Evolutionary conservation across 2,113 vertebrate species (phyloP), one percentile per base, ranked within the genome.

Genomic region (Onychostoma macrolepis): DNA sequence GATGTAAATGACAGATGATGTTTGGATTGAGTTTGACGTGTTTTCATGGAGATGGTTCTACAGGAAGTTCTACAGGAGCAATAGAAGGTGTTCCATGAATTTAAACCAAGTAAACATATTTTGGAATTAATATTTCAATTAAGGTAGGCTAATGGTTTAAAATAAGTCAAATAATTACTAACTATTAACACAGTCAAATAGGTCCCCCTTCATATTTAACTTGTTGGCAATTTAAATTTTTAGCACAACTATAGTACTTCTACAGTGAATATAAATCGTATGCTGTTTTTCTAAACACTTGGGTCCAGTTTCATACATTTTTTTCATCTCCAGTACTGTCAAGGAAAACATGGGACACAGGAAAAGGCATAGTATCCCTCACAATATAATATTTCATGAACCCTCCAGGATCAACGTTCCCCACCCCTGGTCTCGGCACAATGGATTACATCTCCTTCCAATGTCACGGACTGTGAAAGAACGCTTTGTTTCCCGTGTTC

Each of bases 361-460:
- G 24, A 65, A 83, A 71, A 72, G 10, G 19, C 26, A 53, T 12
- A 71, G 80, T 69, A 50, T 80, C 53, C 38, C 33, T 53, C 13
- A 41, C 76, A 45, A 61, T 28, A 63, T 38, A 86, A n/a, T 33
- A 58, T 45, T 75, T 75, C 28, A 71, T 19, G 50, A 71, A 53
- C 41, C n/a, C 28, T n/a, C n/a, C n/a, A n/a, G n/a, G n/a, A n/a
- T n/a, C n/a, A n/a, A n/a, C n/a, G n/a, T n/a, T n/a, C n/a, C n/a
- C n/a, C n/a, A 53, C 41, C n/a, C 28, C 30, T 50, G 45, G 72
- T 21, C 58, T 48, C 10, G 21, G 28, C 72, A 41, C 84, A 74
- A 71, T 77, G 43, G 50, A 80, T 56, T 53, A 45, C 19, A 71
- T 85, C 61, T 43, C 76, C 63, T n/a, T 87, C 79, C 75, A 87